Evolutionary conservation across 1,140 invertebrate genomes (phyloP).

Genomic region (Lordiphosa collinella): DNA sequence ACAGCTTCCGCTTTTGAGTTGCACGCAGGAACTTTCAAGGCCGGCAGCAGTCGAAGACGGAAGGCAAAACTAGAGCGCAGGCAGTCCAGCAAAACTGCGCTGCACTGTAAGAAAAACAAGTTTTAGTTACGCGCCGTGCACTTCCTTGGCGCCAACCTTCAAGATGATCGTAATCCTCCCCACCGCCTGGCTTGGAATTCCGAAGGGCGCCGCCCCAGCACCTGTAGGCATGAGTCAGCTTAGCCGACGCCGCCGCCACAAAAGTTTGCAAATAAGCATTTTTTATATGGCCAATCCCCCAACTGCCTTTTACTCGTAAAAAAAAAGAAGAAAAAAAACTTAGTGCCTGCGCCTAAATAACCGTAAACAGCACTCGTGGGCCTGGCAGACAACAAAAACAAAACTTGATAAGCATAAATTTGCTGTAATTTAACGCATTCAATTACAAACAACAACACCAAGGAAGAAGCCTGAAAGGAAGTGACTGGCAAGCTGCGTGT

Average conservation of each 20-base stretch:
- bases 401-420: slow-evolving; percentile 76
- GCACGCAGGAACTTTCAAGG: slow-evolving; percentile 59
- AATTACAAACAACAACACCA: slow-evolving; percentile 49
- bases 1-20: slow-evolving; percentile 32
- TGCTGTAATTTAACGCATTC: slow-evolving; percentile 71
- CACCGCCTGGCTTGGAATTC: slow-evolving; percentile 6
- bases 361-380: slow-evolving; percentile 72
- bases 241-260: slow-evolving; percentile 51
- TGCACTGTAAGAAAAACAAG: slow-evolving; percentile 70
- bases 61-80: slow-evolving; percentile 21
- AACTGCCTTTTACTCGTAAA: slow-evolving; percentile 30
- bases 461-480: slow-evolving; percentile 8
- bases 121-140: slow-evolving; percentile 66
- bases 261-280: slow-evolving; percentile 76
- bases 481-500: slow-evolving; percentile 46
- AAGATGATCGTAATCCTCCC: slow-evolving; percentile 5
- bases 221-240: slow-evolving; percentile 70
- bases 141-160: slow-evolving; percentile 65
- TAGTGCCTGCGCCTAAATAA: slow-evolving; percentile 73
- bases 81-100: not conserved
- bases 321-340: slow-evolving; percentile 49
- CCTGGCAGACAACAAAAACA: slow-evolving; percentile 31
- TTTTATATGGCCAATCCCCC: slow-evolving; percentile 62
- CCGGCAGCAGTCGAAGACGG: slow-evolving; percentile 24
- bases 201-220: slow-evolving; percentile 13